These are phyloP conservation scores for Pyralis farinalis DNA, from an alignment of 2,888 invertebrate genomes.

Conservation along the genomic window DNA sequence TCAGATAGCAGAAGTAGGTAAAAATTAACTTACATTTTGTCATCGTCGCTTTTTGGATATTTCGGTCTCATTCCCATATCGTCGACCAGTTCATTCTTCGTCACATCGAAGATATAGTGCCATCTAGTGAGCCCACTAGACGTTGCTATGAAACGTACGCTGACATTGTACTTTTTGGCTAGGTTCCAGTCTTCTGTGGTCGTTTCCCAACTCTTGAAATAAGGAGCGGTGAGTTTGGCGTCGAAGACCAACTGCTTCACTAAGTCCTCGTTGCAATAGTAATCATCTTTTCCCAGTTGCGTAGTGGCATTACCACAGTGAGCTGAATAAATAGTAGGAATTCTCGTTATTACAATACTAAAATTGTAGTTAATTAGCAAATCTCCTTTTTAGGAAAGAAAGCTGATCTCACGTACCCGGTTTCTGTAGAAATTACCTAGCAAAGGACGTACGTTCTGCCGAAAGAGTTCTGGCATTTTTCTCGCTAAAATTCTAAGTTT, in stretches of 20 bases:
- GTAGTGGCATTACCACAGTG: slow-evolving; percentile 83
- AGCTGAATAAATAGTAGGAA: slow-evolving; percentile 68
- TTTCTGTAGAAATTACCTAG: no score
- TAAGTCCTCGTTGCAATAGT: slow-evolving; percentile 92
- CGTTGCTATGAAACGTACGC: slow-evolving; percentile 91
- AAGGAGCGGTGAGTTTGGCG: slow-evolving; percentile 85
- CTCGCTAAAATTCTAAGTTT: no score
- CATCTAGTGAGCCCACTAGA: slow-evolving; percentile 94
- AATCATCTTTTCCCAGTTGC: slow-evolving; percentile 83
- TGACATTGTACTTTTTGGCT: slow-evolving; percentile 85
- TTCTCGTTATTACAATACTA: no score
- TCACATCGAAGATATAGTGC: slow-evolving; percentile 86
- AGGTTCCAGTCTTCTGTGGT: slow-evolving; percentile 73
- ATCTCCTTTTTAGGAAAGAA: no score
- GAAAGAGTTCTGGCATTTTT: no score
- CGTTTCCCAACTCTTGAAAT: slow-evolving; percentile 79
- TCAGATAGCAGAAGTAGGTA: no score
- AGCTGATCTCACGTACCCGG: no score
- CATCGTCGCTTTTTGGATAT: no score
- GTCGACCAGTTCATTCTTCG: slow-evolving; percentile 73
- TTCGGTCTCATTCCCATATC: slow-evolving; percentile 47
- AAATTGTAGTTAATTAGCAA: no score
- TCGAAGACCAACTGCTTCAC: slow-evolving; percentile 93
- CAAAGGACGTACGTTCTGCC: no score
- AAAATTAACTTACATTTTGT: no score